phyloP scores from a whole-genome alignment of 2,113 vertebrate genomes.

The Tichodroma muraria region DNA sequence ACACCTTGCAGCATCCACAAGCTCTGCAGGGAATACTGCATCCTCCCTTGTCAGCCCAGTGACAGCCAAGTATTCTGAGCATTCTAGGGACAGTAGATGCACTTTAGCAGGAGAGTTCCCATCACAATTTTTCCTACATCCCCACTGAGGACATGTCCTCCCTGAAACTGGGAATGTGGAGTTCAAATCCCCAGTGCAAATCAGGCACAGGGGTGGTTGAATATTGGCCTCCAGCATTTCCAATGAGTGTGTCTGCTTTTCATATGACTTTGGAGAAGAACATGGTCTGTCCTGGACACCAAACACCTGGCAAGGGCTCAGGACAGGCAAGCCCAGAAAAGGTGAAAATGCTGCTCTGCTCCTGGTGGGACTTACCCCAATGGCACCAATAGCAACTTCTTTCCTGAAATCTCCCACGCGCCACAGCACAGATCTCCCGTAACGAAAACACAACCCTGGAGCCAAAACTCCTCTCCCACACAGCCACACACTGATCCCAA shows the following conservation, averaged over 20 bases:
- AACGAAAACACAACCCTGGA: background rate
- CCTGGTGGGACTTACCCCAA: rapidly evolving
- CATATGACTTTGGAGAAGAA: background rate
- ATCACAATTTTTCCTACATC: background rate
- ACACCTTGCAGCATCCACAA: too few relatives aligned
- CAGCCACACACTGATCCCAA: background rate
- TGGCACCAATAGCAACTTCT: background rate
- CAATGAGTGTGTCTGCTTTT: rapidly evolving
- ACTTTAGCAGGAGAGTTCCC: background rate
- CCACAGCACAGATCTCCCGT: background rate
- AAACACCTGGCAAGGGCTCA: background rate
- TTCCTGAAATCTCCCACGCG: background rate
- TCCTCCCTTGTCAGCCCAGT: rapidly evolving
- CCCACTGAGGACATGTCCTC: rapidly evolving
- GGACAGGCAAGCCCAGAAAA: background rate
- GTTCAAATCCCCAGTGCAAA: background rate
- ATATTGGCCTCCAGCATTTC: background rate
- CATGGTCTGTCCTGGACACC: background rate
- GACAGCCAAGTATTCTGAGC: background rate
- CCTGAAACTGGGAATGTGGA: background rate
- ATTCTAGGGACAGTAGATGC: background rate
- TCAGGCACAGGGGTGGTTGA: background rate
- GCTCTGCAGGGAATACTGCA: background rate
- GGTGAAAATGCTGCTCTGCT: background rate
- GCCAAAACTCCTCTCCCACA: constrained; percentile 1